Evolutionary conservation across 1,140 invertebrate genomes (phyloP).

Genomic region (Hirudo medicinalis): DNA sequence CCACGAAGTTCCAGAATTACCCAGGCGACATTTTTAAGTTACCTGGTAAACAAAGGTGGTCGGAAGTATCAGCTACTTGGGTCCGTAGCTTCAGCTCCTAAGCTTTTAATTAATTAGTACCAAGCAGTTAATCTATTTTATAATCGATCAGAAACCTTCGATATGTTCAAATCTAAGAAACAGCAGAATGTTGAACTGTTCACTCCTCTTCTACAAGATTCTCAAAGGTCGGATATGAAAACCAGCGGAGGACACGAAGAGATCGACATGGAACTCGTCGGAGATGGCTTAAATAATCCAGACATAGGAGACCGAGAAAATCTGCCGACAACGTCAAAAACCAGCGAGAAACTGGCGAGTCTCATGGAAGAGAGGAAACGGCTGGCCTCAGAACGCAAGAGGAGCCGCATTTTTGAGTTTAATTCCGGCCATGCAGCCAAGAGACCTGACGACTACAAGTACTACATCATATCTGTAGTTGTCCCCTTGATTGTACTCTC

Average conservation of each 20-base stretch:
- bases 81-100: background rate
- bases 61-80: background rate
- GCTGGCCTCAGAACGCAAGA: too few species aligned
- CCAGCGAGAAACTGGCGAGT: background rate
- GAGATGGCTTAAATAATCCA: background rate
- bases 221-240: background rate
- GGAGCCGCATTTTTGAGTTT: background rate
- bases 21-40: background rate
- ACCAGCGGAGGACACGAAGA: background rate
- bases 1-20: too few species aligned
- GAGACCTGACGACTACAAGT: background rate
- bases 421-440: background rate
- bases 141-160: background rate
- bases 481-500: background rate
- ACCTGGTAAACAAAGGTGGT: slow-evolving; percentile 6
- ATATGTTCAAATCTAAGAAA: background rate
- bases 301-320: background rate
- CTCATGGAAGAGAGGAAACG: too few species aligned
- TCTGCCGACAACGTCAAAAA: background rate
- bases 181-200: too few species aligned
- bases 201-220: too few species aligned
- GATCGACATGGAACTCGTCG: background rate
- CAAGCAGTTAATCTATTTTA: background rate
- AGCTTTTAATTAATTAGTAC: background rate
- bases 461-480: background rate